Evolutionary conservation across 2,797 vertebrate genomes (phyloP).

Genomic region (Crotalus adamanteus): DNA sequence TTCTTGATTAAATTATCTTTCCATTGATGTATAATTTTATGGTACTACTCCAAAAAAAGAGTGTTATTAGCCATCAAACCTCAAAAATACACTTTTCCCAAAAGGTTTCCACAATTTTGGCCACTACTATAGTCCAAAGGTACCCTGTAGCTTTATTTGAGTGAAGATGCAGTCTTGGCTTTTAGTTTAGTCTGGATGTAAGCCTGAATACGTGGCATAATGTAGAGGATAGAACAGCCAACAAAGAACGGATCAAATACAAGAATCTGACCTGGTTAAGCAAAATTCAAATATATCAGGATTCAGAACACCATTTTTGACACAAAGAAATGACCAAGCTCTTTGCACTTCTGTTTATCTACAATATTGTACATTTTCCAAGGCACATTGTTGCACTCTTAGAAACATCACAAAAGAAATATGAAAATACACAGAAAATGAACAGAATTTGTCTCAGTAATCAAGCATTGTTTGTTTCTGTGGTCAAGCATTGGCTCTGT

Average conservation of each 20-base stretch:
- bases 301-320: neutral
- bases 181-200: neutral
- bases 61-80: too few relatives aligned
- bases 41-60: too few relatives aligned
- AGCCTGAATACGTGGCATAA: neutral
- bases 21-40: too few relatives aligned
- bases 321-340: too few relatives aligned
- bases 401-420: too few relatives aligned
- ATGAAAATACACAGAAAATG: neutral
- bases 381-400: neutral
- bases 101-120: too few relatives aligned
- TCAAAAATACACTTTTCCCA: too few relatives aligned
- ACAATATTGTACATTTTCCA: neutral
- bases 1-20: too few relatives aligned
- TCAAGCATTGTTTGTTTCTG: neutral
- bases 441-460: neutral
- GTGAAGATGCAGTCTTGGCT: neutral
- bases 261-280: neutral
- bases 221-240: too few relatives aligned
- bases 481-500: neutral
- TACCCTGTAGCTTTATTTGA: neutral
- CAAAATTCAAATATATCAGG: neutral
- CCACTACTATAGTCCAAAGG: neutral
- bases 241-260: neutral
- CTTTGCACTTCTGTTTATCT: neutral